These are phyloP conservation scores for Reticulitermes lucifugus DNA, from an alignment of 2,888 invertebrate species.

Conservation along the genomic window DNA sequence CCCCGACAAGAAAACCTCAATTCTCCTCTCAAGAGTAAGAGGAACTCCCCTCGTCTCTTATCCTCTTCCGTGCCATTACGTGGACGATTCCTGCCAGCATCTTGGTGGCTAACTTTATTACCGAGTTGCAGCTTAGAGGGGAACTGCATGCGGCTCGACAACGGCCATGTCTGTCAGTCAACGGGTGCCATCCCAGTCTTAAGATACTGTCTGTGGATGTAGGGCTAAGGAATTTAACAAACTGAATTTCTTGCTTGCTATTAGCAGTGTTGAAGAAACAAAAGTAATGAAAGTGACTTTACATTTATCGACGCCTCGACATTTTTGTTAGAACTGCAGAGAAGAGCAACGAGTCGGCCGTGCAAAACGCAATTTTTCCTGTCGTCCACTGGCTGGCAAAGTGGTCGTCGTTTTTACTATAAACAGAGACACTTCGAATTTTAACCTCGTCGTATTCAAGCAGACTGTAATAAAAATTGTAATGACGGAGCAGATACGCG, in stretches of 20 bases:
- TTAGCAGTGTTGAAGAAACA: not conserved
- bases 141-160: not conserved
- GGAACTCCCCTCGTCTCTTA: conserved; percentile 4
- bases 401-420: no score
- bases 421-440: no score
- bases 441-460: no score
- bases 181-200: not conserved
- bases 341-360: no score
- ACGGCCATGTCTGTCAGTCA: not conserved
- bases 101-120: not conserved
- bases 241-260: not conserved
- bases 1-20: no score
- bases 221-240: not conserved
- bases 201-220: not conserved
- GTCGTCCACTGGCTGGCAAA: no score
- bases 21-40: no score
- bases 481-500: no score
- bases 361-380: no score
- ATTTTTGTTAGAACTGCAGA: not conserved
- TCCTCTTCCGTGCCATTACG: conserved; percentile 26
- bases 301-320: not conserved
- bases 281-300: not conserved
- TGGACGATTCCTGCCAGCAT: not conserved
- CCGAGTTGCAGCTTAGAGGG: not conserved
- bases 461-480: no score